phyloP scores from a whole-genome alignment of 2,797 vertebrate species.

The Adrianichthys oophorus region DNA sequence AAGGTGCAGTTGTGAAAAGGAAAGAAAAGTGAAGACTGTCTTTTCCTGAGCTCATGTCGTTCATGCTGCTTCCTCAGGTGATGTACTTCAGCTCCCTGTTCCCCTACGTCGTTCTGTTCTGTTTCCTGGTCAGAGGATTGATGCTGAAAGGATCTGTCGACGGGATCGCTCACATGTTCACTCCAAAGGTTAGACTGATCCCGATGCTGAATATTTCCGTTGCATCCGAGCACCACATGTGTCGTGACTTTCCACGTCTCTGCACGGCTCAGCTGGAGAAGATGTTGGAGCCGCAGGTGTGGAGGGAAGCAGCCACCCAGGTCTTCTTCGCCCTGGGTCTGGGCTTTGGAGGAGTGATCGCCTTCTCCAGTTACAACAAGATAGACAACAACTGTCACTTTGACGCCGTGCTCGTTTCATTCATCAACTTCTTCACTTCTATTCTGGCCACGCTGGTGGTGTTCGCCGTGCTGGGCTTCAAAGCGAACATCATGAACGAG shows the following conservation, averaged over 20 bases:
- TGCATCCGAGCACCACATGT: neutral
- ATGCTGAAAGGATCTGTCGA: constrained; percentile 90
- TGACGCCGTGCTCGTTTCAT: constrained; percentile 89
- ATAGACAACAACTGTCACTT: constrained; percentile 98
- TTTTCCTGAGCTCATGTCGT: constrained; percentile 1
- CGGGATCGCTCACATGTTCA: constrained; percentile 95
- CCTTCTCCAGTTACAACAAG: constrained; percentile 98
- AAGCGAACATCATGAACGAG: constrained; percentile 97
- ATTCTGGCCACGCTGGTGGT: constrained; percentile 94
- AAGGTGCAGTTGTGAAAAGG: constrained; percentile 75
- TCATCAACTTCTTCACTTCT: constrained; percentile 96
- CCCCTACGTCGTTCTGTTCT: constrained; percentile 92
- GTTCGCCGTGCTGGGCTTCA: constrained; percentile 96
- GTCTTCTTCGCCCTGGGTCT: constrained; percentile 94
- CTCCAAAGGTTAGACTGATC: constrained; percentile 84
- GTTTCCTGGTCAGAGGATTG: constrained; percentile 89
- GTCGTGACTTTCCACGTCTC: neutral
- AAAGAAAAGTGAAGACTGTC: neutral
- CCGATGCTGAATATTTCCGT: neutral
- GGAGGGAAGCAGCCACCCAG: constrained; percentile 94
- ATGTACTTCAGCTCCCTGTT: constrained; percentile 99
- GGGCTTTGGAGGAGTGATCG: constrained; percentile 95
- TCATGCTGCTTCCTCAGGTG: constrained; percentile 75
- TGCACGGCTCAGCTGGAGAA: constrained; percentile 84
- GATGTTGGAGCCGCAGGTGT: constrained; percentile 94